Percentiles rank a stretch among this genome's conserved stretches.
phyloP scores from a whole-genome alignment of 2,113 vertebrate genomes.

The Eolophus roseicapilla region DNA sequence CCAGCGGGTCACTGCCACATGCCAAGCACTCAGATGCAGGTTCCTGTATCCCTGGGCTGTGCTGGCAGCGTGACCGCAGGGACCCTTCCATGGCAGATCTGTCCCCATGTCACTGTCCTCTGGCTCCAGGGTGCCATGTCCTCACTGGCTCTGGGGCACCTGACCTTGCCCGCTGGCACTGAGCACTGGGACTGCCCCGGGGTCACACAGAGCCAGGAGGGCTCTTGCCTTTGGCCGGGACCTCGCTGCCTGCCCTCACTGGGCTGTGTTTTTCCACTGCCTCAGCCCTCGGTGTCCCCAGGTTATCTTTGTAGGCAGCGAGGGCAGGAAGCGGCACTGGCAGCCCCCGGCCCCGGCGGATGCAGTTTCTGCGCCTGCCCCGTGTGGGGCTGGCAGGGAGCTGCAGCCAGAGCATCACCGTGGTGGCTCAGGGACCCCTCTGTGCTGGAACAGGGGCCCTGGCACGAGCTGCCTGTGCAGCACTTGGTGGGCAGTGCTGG shows the following conservation, averaged over 20 bases:
- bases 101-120: background rate
- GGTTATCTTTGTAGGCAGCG: slow-evolving; percentile 11
- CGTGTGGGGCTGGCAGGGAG: background rate
- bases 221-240: background rate
- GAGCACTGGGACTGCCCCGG: fast-evolving
- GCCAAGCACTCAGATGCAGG: background rate
- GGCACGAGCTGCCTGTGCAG: background rate
- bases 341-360: background rate
- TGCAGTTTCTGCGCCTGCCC: background rate
- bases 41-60: background rate
- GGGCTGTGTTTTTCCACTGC: background rate
- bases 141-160: background rate
- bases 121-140: background rate
- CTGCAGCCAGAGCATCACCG: background rate
- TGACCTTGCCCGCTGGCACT: fast-evolving
- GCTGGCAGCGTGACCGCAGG: background rate
- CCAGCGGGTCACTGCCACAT: background rate
- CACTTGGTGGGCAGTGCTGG: background rate
- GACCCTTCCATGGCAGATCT: background rate
- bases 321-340: background rate
- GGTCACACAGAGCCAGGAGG: fast-evolving
- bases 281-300: background rate
- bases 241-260: background rate
- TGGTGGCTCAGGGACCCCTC: background rate
- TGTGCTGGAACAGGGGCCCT: background rate